Base-by-base conservation (phyloP, 2,888 invertebrate genomes). In the Tenthredo livida region DNA sequence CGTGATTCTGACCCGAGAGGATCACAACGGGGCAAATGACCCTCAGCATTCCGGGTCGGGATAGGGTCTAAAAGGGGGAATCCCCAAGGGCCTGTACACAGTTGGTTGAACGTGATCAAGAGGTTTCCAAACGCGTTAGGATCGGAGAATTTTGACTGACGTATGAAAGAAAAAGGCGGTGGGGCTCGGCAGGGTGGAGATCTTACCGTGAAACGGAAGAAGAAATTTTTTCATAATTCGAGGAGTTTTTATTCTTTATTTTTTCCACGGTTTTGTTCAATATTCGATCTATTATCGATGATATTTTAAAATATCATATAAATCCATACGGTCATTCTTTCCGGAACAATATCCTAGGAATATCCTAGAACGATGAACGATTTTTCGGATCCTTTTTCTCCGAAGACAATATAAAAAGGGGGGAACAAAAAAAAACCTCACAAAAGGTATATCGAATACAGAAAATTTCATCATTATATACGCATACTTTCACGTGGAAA, bases 11-110 rank as follows among this genome's bases (percentile, higher is more conserved):
- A 83, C 83, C 83, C 83, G 29, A 67, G 83, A 83, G 33, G n/a
- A 65, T 67, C 70, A 43, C n/a, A 83, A 37, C 83, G 83, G 83
- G 83, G 83, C 83, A 83, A 83, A 83, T 80, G 83, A 83, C 83
- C 83, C 83, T 47, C 29, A 67, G 83, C 47, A 65, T 67, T 47
- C 83, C 47, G 83, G 83, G 83, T 47, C 67, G 67, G 67, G 70
- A 3, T 40, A 83, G 83, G 83, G 47, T 83, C 65, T 37, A 21
- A 80, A 72, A 40, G 70, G 83, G 83, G 67, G 47, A 47, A 47
- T 47, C 70, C 83, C 43, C 67, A 47, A 47, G 83, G 83, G 43
- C 50, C 67, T 33, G 10, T n/a, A n/a, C 67, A 83, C 83, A 29
- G 40, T 65, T 67, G 40, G 67, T 40, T 83, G 83, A 83, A 67